Conservation (phyloP, 2,888 invertebrate species). For the Actias luna region DNA sequence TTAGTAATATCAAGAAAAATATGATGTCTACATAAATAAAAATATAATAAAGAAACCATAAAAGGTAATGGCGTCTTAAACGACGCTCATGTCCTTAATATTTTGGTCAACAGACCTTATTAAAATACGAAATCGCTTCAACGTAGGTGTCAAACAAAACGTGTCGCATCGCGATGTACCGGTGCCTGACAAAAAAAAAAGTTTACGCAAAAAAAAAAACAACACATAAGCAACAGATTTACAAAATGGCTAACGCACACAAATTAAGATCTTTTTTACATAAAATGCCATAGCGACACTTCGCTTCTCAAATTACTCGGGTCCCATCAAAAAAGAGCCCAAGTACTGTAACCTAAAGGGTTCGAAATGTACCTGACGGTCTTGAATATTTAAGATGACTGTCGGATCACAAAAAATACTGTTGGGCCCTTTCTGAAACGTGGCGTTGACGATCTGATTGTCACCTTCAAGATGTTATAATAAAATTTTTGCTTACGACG, state of each 20-base stretch:
- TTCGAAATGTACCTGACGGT: neutral
- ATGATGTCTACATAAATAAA: neutral
- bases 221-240: conserved; percentile 21
- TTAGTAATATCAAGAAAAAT: neutral
- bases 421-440: conserved; percentile 19
- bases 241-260: conserved; percentile 40
- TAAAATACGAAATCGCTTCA: neutral
- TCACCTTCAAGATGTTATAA: conserved; percentile 38
- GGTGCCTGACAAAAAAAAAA: neutral
- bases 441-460: conserved; percentile 34
- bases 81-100: conserved; percentile 1
- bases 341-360: conserved; percentile 4
- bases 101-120: neutral
- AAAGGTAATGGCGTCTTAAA: conserved; percentile 4
- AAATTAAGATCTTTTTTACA: conserved; percentile 44
- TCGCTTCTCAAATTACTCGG: conserved; percentile 30
- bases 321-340: neutral
- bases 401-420: neutral
- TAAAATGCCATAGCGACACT: conserved; percentile 41
- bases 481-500: conserved; percentile 34
- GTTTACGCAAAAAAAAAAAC: too few species aligned
- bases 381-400: conserved; percentile 2
- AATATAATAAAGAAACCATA: conserved; percentile 5
- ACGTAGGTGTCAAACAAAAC: conserved; percentile 2
- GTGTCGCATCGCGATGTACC: too few species aligned